Percentiles rank a stretch among this genome's conserved stretches.
Evolutionary conservation across 1,140 invertebrate genomes (phyloP).

Genomic region (Campoletis sonorensis): DNA sequence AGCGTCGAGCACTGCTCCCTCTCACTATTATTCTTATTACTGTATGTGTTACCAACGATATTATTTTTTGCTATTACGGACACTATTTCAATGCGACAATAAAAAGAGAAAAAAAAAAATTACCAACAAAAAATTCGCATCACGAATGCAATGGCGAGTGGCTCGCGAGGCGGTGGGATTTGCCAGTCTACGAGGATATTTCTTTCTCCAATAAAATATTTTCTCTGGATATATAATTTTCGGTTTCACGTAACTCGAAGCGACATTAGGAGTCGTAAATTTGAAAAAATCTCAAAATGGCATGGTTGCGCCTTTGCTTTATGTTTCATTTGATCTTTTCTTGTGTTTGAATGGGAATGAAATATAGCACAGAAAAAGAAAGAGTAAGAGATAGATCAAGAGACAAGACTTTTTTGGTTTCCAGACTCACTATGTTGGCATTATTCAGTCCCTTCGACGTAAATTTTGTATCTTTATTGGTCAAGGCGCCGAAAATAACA

Average conservation of each 20-base stretch:
- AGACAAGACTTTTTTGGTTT: background rate
- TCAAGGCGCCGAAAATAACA: background rate
- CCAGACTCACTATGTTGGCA: conserved; percentile 23
- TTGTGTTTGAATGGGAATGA: background rate
- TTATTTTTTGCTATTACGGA: background rate
- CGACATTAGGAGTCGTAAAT: conserved; percentile 21
- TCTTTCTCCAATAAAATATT: background rate
- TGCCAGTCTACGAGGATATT: background rate
- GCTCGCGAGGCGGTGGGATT: background rate
- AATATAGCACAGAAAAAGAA: background rate
- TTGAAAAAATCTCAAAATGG: background rate
- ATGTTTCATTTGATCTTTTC: background rate
- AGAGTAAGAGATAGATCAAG: background rate
- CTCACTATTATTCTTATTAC: conserved; percentile 32
- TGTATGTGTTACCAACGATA: conserved; percentile 20
- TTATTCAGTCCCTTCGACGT: conserved; percentile 21
- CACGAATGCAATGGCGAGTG: conserved; percentile 23
- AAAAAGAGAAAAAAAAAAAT: background rate
- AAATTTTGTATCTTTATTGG: background rate
- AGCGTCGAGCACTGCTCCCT: conserved; percentile 7
- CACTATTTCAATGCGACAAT: background rate
- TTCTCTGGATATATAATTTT: background rate
- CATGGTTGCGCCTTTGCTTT: too few species aligned
- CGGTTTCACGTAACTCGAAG: conserved; percentile 11
- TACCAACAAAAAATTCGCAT: background rate